These are phyloP conservation scores for Caenorhabditis remanei DNA, from an alignment of 1,140 invertebrate genomes.

Conservation along the genomic window DNA sequence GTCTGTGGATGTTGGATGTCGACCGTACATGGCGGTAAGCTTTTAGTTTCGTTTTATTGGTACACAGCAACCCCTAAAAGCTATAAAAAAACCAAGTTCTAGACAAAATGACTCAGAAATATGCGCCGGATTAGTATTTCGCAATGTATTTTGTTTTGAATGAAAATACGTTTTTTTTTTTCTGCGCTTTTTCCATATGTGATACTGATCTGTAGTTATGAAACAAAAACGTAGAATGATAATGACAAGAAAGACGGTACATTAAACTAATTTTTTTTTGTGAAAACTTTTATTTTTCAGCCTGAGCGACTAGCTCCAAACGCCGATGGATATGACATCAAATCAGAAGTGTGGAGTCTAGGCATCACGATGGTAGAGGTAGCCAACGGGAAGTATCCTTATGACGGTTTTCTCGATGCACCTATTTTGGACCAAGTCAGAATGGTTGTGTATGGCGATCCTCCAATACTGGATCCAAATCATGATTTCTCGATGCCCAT, in stretches of 20 bases:
- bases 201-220: too few relatives aligned
- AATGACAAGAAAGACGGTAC: too few relatives aligned
- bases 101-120: too few relatives aligned
- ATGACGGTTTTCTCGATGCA: conserved; percentile 70
- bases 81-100: too few relatives aligned
- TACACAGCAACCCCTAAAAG: not conserved
- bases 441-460: conserved; percentile 73
- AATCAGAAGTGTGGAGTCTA: conserved; percentile 98
- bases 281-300: conserved; percentile 79
- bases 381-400: conserved; percentile 73
- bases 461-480: conserved; percentile 66
- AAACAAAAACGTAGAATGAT: too few relatives aligned
- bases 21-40: conserved; percentile 96
- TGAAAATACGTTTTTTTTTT: not conserved
- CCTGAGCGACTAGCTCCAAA: conserved; percentile 92
- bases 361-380: conserved; percentile 88
- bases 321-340: conserved; percentile 89
- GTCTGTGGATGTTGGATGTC: conserved; percentile 94
- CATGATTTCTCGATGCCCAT: conserved; percentile 65
- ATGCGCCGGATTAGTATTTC: not conserved
- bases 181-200: too few relatives aligned
- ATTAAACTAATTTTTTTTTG: too few relatives aligned
- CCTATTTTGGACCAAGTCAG: conserved; percentile 73
- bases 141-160: not conserved
- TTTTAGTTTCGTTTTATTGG: not conserved